Evolutionary conservation across 2,797 vertebrate genomes (phyloP), one percentile per base, ranked within the genome.

Genomic region (Acomys russatus): DNA sequence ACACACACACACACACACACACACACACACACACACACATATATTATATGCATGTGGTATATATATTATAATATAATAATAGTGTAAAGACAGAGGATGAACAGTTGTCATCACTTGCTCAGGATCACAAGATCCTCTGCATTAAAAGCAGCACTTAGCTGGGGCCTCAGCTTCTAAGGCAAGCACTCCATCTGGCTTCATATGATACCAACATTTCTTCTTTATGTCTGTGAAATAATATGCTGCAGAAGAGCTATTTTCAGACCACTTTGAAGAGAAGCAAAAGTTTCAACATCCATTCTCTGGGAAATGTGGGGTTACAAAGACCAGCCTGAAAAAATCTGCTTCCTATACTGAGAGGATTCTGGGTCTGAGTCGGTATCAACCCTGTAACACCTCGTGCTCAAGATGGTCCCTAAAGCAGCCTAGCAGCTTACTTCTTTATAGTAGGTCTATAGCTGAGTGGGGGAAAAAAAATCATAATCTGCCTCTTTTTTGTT

Each of bases 191-290:
- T 68, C 70, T 89, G 74, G 71, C 64, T 90, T 84, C 61, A 86
- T 8, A 12, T n/a, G 71, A 89, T 28, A 84, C 9, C n/a, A 85
- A 28, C 5, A 70, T 51, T 49, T 70, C 89, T 89, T 89, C 56
- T 77, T 80, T 88, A 90, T 90, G 54, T 90, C 91, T 94, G 89
- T 82, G 79, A 95, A 96, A 80, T 88, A 88, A 89, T 80, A 44
- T 74, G 51, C 84, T 93, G 7, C 61, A 74, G 28, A 93, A 94
- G 5, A 84, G 68, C 79, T 95, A 38, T 56, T 78, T 91, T 82
- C 44, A 86, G 84, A 92, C 4, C 10, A 82, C 79, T 85, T 38
- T 95, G 85, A 92, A 94, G 38, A 92, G 86, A 91, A 94, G 23
- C 70, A 88, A 49, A 92, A 92, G 38, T 63, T 89, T 92, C 79